Evolutionary conservation across 2,888 invertebrate genomes (phyloP).

Genomic region (Cerceris ruficornis): DNA sequence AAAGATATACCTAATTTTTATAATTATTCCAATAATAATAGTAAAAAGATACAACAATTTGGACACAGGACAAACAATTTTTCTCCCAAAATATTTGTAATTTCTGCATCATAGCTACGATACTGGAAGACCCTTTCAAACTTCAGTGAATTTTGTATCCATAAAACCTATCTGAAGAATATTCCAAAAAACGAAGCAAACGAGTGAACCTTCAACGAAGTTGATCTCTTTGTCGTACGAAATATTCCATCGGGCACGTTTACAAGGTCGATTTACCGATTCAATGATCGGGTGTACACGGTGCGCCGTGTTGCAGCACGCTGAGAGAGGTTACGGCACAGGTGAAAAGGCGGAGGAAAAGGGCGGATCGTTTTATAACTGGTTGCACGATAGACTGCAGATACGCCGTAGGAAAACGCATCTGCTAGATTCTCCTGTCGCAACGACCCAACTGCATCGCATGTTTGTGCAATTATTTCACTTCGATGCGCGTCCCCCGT

Average conservation of each 20-base stretch:
- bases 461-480: conserved; percentile 51
- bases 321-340: conserved; percentile 25
- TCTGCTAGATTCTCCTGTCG: conserved; percentile 45
- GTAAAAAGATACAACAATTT: too few species aligned
- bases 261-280: conserved; percentile 47
- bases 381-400: conserved; percentile 52
- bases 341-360: conserved; percentile 56
- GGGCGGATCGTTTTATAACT: conserved; percentile 62
- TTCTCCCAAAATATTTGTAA: too few species aligned
- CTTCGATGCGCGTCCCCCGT: conserved; percentile 30
- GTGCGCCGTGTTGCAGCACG: conserved; percentile 17
- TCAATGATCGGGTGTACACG: conserved; percentile 21
- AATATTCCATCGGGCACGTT: conserved; percentile 13
- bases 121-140: too few species aligned
- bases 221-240: not conserved
- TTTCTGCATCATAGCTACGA: too few species aligned
- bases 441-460: conserved; percentile 39
- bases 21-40: too few species aligned
- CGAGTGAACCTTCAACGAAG: too few species aligned
- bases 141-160: too few species aligned
- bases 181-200: too few species aligned
- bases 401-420: conserved; percentile 42
- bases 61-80: too few species aligned
- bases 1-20: too few species aligned
- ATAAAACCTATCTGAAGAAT: too few species aligned